Conservation (phyloP, 2,797 vertebrate species). For the Mus spretus region DNA sequence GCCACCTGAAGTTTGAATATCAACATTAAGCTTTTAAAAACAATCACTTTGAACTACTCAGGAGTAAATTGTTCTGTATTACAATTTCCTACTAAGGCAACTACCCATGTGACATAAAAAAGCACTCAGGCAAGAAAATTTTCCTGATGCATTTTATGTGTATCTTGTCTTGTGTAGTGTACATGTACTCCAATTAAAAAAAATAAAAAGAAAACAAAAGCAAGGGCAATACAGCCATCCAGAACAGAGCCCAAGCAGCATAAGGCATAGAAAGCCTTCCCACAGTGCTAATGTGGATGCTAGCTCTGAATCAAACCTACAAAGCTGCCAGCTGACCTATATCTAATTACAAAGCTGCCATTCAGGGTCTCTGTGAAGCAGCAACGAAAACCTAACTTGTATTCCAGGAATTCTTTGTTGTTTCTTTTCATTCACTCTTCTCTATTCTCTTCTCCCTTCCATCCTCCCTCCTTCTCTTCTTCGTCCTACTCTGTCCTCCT, state of each 20-base stretch:
- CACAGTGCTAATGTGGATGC: accelerated
- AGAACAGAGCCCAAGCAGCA: neutral
- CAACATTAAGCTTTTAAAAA: neutral
- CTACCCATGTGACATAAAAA: neutral
- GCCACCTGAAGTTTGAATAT: neutral
- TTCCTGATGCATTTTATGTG: neutral
- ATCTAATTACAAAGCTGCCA: neutral
- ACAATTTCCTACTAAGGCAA: neutral
- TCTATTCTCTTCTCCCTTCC: neutral
- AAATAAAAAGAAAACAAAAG: neutral
- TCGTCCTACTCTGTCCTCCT: neutral
- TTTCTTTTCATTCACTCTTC: neutral
- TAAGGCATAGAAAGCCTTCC: neutral
- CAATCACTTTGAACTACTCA: slow-evolving; percentile 35
- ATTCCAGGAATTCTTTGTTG: neutral
- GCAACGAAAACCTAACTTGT: neutral
- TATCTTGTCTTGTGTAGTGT: neutral
- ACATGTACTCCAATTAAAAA: neutral
- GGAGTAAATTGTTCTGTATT: neutral
- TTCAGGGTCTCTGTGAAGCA: neutral
- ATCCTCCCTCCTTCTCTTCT: neutral
- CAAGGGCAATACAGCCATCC: neutral
- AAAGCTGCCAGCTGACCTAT: neutral
- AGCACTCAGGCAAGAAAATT: neutral
- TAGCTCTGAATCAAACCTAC: neutral